Evolutionary conservation across 2,888 invertebrate species (phyloP), one percentile per base, ranked within the genome.

Genomic region (Eupithecia tripunctaria): DNA sequence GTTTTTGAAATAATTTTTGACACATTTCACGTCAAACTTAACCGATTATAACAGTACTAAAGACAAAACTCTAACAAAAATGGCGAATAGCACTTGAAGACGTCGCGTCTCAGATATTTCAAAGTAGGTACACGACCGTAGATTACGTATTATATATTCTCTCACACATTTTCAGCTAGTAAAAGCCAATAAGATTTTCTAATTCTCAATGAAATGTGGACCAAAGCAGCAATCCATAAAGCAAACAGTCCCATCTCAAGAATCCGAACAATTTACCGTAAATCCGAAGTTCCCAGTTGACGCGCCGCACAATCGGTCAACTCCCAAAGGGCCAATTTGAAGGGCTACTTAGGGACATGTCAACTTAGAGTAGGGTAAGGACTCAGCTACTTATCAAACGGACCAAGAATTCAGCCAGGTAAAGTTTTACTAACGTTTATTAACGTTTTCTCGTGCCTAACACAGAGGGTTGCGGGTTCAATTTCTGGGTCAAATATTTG

Each of bases 251-350:
- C 41, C 47, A 66, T 63, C 47, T 73, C 67, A 67, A 64, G 71
- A 68, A 59, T 68, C 59, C 67, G 67, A 65, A 67, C 68, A 69
- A 69, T 73, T 73, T 72, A 71, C 73, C 67, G 63, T 76, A 73
- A 73, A 70, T 74, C 70, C 47, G n/a, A 36, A 71, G 68, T 70
- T 70, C 18, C 70, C 47, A 68, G 70, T 72, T 67, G 63, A 71
- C 67, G 36, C 71, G 65, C 32, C 77, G 70, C 75, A 73, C 77
- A 79, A 77, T 79, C 80, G 78, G 80, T 79, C 81, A 78, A 74
- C 76, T 82, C 86, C 82, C 85, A 75, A 82, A 82, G 81, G 86
- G 78, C 80, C 84, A 85, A 86, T 86, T 86, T 83, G 76, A 79
- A 75, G 79, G 78, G 36, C 81, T 74, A 76, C 76, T 78, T 78